Base-by-base conservation (phyloP, 1,140 invertebrate species). In the Tetragonula clypearis region DNA sequence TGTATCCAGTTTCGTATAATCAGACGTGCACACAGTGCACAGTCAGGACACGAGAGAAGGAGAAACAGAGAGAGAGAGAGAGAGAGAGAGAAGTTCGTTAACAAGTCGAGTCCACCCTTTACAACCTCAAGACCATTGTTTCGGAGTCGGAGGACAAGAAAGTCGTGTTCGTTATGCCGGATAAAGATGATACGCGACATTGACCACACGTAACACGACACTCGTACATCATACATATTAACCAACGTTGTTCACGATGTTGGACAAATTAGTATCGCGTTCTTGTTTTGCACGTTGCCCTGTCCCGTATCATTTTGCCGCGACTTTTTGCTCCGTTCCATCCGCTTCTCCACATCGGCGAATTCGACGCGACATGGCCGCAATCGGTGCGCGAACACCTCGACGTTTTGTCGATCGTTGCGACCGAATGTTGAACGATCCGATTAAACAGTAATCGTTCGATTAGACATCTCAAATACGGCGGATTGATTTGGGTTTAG, bases 221-320 rank as follows among this genome's bases (percentile, higher is more conserved):
- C 84, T 85, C 88, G 86, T 82, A 85, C 87, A 90, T 90, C 84
- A 86, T 90, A 90, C 79, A 88, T 85, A 88, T 89, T 82, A 84
- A 90, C 80, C 86, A 84, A 71, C 85, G 71, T 88, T 90, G 84
- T 86, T 86, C 89, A 30, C 84, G 82, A 82, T 82, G 86, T 90
- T 69, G 85, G 88, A 90, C 88, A 90, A 90, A 90, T 90, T 90
- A 90, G 89, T 88, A 85, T 89, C 79, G 85, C 85, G 82, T 90
- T 90, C 84, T 90, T 90, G n/a, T 66, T 6, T 72, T 79, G 41
- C 79, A 23, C 35, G 58, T 8, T 53, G 0, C 56, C 49, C 56
- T 60, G 82, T 62, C 77, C 76, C 77, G 82, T 72, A 72, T 55
- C 69, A 41, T 85, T 86, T 73, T 74, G 65, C 82, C 72, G 15